phyloP scores from a whole-genome alignment of 2,888 invertebrate genomes.

The Oscheius onirici region DNA sequence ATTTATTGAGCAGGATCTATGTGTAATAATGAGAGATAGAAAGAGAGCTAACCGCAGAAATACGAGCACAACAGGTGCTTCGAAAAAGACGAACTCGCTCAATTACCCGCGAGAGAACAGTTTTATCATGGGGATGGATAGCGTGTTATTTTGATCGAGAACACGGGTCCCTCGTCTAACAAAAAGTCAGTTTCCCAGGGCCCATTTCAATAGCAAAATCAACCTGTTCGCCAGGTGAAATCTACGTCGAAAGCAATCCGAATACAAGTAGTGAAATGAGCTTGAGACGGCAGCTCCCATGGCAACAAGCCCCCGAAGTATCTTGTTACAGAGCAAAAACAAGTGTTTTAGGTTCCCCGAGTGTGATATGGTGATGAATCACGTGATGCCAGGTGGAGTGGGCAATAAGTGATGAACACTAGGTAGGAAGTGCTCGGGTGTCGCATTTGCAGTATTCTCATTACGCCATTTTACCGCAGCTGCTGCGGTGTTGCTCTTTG shows the following conservation, averaged over 20 bases:
- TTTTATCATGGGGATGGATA: neutral
- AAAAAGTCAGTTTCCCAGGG: neutral
- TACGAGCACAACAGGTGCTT: conserved; percentile 27
- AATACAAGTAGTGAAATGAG: too few species aligned
- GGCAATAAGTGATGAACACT: neutral
- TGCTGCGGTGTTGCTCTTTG: conserved; percentile 5
- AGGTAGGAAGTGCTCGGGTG: neutral
- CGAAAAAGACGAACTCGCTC: neutral
- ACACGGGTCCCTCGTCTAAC: neutral
- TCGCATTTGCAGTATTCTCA: conserved; percentile 17
- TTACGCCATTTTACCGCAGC: conserved; percentile 27
- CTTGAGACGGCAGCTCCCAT: neutral
- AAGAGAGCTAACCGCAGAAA: conserved; percentile 23
- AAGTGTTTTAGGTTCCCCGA: too few species aligned
- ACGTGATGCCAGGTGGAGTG: conserved; percentile 1
- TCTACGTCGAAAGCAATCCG: too few species aligned
- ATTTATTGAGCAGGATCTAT: neutral
- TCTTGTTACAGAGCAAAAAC: neutral
- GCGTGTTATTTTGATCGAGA: conserved; percentile 7
- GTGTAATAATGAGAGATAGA: conserved; percentile 19
- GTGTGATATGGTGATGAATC: too few species aligned
- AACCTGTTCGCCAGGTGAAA: too few species aligned
- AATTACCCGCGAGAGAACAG: neutral
- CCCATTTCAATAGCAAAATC: too few species aligned
- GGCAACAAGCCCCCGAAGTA: conserved; percentile 7